A percentile compares a stretch with the other conserved stretches of the same genome.
phyloP scores from a whole-genome alignment of 1,140 invertebrate species.

The Calycopis cecrops region DNA sequence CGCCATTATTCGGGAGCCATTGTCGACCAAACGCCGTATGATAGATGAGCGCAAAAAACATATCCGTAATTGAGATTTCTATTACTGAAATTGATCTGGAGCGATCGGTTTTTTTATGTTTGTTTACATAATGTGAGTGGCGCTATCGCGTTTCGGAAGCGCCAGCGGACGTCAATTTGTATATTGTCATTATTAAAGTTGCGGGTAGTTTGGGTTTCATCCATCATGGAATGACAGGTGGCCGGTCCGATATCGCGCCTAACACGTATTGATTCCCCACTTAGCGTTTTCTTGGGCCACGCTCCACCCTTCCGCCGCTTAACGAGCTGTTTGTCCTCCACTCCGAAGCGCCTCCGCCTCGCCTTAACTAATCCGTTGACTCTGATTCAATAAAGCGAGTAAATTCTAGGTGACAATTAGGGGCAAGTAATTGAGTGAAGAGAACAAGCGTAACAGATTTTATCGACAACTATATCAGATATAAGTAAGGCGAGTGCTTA shows the following conservation, averaged over 20 bases:
- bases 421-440: conserved; percentile 21
- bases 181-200: conserved; percentile 72
- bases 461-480: neutral
- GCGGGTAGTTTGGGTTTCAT: conserved; percentile 68
- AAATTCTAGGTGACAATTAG: conserved; percentile 17
- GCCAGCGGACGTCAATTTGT: conserved; percentile 70
- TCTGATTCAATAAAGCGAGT: conserved; percentile 21
- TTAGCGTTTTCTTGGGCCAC: conserved; percentile 69
- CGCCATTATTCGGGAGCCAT: conserved; percentile 43
- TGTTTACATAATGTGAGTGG: conserved; percentile 72
- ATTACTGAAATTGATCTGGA: conserved; percentile 67
- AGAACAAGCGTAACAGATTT: neutral
- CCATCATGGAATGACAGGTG: conserved; percentile 67
- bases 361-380: conserved; percentile 23
- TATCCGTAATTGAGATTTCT: conserved; percentile 72
- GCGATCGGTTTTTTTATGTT: conserved; percentile 61
- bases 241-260: conserved; percentile 68
- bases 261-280: conserved; percentile 75
- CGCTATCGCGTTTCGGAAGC: conserved; percentile 68
- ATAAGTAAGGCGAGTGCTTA: too few relatives aligned
- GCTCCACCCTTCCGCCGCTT: conserved; percentile 69
- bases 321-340: conserved; percentile 73
- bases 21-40: conserved; percentile 35
- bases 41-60: conserved; percentile 66
- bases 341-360: conserved; percentile 34